Evolutionary conservation across 2,888 invertebrate genomes (phyloP), one percentile per base, ranked within the genome.

Genomic region (Salpingus planirostris): DNA sequence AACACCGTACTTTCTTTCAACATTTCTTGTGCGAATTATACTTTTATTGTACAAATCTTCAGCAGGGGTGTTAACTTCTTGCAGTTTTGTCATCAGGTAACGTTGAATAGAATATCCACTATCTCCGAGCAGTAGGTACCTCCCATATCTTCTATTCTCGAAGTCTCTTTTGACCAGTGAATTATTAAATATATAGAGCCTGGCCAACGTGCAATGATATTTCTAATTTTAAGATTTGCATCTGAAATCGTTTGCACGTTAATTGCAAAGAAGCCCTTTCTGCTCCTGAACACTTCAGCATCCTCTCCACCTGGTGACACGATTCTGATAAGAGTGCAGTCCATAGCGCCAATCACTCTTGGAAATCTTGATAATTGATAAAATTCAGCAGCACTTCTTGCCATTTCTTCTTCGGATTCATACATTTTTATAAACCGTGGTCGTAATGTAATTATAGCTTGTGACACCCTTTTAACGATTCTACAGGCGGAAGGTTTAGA

Each of bases 131-230:
- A 36, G 15, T 6, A 33, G 12, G 13, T 27, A 36, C 14, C 11
- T 6, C 10, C 36, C 27, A 14, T 27, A 36, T 11, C 1, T 23
- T 5, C 31, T 31, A 14, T 25, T 18, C 13, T 33, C 27, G 22
- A 33, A 36, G 7, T 36, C 10, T 11, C 3, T 2, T 21, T 33
- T 33, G 14, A 52, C 23, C 2, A 27, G 33, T 5, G 38, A 48
- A 36, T 50, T 48, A 36, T 52, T 49, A 31, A 59, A 57, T n/a
- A 58, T 53, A 35, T 34, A 3, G 47, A 46, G 3, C 56, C 54
- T 13, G 52, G 50, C 50, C 50, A 55, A 11, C 51, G 12, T n/a
- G 38, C 37, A 12, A 47, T 31, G 15, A 42, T 33, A 27, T 42
- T 30, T 15, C 21, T 24, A 8, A 45, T 38, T 37, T 33, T 34